Evolutionary conservation across 2,113 vertebrate genomes (phyloP).

Genomic region (Aphyosemion australe): DNA sequence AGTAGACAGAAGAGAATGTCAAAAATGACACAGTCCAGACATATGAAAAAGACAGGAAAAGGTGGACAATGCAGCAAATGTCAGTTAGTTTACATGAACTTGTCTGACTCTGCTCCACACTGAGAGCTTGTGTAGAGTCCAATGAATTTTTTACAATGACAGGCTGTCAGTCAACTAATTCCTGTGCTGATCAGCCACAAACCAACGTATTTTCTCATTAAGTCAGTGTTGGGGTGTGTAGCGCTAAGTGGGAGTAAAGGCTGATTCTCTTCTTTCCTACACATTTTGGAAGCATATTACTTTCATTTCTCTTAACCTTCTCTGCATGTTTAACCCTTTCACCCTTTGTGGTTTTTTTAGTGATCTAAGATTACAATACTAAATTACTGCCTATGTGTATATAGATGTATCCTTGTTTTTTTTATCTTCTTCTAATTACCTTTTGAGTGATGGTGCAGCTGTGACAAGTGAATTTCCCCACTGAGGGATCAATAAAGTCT

Average conservation of each 20-base stretch:
- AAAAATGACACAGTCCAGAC: conserved; percentile 13
- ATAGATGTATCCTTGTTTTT: too few species aligned
- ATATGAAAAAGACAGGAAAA: neutral
- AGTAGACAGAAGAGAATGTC: conserved; percentile 12
- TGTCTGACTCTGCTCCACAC: conserved; percentile 15
- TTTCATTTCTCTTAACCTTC: conserved; percentile 19
- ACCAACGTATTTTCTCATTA: conserved; percentile 32
- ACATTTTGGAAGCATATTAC: conserved; percentile 25
- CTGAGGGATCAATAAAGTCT: too few species aligned
- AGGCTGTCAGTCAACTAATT: conserved; percentile 44
- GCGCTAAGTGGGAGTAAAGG: conserved; percentile 35
- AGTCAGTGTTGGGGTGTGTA: conserved; percentile 28
- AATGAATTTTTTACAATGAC: conserved; percentile 10
- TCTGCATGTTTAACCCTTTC: conserved; percentile 5
- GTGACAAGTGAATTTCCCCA: too few species aligned
- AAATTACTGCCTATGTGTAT: too few species aligned
- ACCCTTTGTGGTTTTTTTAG: too few species aligned
- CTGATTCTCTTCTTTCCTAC: conserved; percentile 40
- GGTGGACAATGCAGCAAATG: conserved; percentile 17
- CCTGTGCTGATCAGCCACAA: conserved; percentile 40
- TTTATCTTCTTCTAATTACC: too few species aligned
- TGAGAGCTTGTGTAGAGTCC: neutral
- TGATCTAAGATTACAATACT: too few species aligned
- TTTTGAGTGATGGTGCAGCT: too few species aligned
- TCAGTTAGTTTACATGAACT: conserved; percentile 38